Evolutionary conservation across 1,140 invertebrate species (phyloP).

Genomic region (Harpegnathos saltator): DNA sequence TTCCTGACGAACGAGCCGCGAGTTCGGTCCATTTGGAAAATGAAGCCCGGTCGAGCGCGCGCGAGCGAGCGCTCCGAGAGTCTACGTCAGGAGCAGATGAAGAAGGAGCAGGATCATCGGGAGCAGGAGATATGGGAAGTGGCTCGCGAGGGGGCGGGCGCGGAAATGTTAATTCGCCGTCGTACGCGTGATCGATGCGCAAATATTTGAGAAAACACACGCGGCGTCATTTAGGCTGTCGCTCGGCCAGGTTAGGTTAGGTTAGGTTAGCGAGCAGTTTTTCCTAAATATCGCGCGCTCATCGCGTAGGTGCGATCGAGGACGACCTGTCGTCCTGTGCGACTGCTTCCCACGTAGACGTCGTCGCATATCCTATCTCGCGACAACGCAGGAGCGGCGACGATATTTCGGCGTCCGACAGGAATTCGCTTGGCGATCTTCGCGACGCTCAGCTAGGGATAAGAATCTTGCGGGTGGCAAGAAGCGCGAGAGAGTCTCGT

Average conservation of each 20-base stretch:
- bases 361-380: too few species aligned
- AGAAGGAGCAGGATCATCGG: too few species aligned
- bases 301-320: constrained; percentile 31
- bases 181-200: constrained; percentile 65
- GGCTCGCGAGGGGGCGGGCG: constrained; percentile 36
- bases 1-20: constrained; percentile 52
- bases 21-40: constrained; percentile 74
- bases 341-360: too few species aligned
- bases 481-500: constrained; percentile 44
- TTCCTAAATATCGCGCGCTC: background rate
- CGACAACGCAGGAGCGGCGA: background rate
- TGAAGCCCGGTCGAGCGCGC: constrained; percentile 52
- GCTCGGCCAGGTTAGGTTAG: too few species aligned
- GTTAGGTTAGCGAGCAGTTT: constrained; percentile 11
- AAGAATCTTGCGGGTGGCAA: constrained; percentile 51
- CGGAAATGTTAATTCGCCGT: constrained; percentile 71
- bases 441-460: constrained; percentile 6
- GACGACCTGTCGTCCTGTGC: too few species aligned
- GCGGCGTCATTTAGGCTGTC: constrained; percentile 61
- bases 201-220: constrained; percentile 74
- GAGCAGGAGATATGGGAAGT: constrained; percentile 6
- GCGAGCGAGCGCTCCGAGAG: background rate
- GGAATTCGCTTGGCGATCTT: background rate
- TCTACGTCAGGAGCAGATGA: background rate
- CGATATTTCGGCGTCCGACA: too few species aligned